Evolutionary conservation across 2,888 invertebrate genomes (phyloP).

Genomic region (Zele albiditarsus): DNA sequence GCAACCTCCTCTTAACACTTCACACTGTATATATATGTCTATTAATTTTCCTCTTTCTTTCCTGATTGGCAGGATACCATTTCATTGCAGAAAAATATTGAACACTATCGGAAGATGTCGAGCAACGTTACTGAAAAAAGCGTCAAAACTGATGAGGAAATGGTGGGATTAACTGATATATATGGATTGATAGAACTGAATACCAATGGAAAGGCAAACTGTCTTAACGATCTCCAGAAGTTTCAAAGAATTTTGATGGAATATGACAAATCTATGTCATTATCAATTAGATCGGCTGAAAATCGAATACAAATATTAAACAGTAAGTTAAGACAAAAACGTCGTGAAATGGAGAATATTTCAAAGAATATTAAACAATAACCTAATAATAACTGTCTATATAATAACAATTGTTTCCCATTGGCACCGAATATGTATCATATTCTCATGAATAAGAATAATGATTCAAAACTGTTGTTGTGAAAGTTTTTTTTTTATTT

Average conservation of each 20-base stretch:
- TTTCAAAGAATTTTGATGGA: not conserved
- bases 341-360: not conserved
- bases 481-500: constrained; percentile 7
- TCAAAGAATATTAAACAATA: not conserved
- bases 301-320: not conserved
- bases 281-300: not conserved
- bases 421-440: too few species aligned
- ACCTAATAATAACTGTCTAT: too few species aligned
- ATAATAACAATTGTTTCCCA: too few species aligned
- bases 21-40: too few species aligned
- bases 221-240: not conserved
- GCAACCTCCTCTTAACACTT: too few species aligned
- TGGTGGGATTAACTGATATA: not conserved
- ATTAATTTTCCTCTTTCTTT: not conserved
- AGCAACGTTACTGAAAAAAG: not conserved
- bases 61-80: not conserved
- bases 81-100: not conserved
- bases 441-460: too few species aligned
- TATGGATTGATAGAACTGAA: not conserved
- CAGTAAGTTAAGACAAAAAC: not conserved
- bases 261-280: not conserved
- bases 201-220: not conserved
- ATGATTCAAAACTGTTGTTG: too few species aligned
- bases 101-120: not conserved
- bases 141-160: not conserved